These are phyloP conservation scores for Notiomystis cincta DNA, from an alignment of 2,113 vertebrate genomes.

Conservation along the genomic window DNA sequence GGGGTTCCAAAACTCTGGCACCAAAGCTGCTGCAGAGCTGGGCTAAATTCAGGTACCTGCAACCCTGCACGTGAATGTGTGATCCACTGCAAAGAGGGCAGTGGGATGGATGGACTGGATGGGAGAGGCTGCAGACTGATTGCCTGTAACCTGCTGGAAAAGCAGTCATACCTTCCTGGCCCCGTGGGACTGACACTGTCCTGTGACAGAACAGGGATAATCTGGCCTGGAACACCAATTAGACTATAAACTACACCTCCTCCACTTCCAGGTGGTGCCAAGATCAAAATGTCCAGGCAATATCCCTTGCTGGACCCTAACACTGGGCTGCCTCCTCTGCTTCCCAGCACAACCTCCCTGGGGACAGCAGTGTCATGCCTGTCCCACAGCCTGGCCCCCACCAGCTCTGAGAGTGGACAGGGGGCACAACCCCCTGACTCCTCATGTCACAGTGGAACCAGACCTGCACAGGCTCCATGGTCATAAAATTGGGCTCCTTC, in stretches of 20 bases:
- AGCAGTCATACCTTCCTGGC: not conserved
- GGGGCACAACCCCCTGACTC: rapidly evolving
- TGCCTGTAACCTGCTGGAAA: not conserved
- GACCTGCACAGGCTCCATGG: not conserved
- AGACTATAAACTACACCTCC: not conserved
- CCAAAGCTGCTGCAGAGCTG: not conserved
- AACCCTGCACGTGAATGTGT: rapidly evolving
- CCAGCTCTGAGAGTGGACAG: not conserved
- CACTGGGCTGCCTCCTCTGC: not conserved
- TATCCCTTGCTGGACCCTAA: rapidly evolving
- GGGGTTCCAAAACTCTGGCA: not conserved
- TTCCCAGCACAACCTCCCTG: not conserved
- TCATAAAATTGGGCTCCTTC: not conserved
- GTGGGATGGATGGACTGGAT: not conserved
- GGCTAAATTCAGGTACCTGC: not conserved
- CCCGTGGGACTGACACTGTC: rapidly evolving
- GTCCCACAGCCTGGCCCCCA: not conserved
- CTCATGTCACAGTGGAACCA: not conserved
- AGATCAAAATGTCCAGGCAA: not conserved
- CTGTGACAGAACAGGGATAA: not conserved
- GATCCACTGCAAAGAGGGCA: rapidly evolving
- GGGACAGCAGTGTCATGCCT: not conserved
- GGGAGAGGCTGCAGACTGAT: not conserved
- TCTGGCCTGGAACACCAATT: not conserved
- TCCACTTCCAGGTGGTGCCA: not conserved